Conservation (phyloP, 2,113 vertebrate genomes). For the Mystacornis crossleyi region DNA sequence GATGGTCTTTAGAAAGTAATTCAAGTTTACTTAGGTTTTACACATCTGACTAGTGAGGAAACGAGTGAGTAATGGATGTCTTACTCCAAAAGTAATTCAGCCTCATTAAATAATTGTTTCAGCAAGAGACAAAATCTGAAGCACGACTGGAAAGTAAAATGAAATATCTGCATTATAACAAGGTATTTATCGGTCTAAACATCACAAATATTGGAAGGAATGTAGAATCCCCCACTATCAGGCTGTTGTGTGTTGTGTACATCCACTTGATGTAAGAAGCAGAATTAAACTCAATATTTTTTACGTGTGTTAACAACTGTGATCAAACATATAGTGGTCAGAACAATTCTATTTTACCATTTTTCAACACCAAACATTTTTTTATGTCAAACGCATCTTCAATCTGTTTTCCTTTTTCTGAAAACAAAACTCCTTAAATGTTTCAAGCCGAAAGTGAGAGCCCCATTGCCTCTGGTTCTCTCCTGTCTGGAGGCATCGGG, state of each 20-base stretch:
- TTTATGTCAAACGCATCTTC: background rate
- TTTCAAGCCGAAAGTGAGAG: background rate
- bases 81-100: background rate
- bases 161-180: background rate
- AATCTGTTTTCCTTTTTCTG: background rate
- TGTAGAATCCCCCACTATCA: background rate
- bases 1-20: conserved; percentile 30
- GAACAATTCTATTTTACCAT: background rate
- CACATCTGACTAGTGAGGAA: conserved; percentile 28
- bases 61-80: background rate
- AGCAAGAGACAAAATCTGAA: background rate
- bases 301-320: background rate
- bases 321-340: background rate
- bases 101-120: background rate
- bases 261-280: background rate
- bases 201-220: background rate
- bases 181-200: background rate
- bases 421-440: background rate
- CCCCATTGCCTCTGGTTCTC: background rate
- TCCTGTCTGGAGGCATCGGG: background rate
- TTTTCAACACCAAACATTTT: background rate
- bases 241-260: background rate
- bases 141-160: background rate
- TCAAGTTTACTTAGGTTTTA: conserved; percentile 43
- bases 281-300: background rate